Evolutionary conservation across 2,888 invertebrate genomes (phyloP).

Genomic region (Chirona hameri): DNA sequence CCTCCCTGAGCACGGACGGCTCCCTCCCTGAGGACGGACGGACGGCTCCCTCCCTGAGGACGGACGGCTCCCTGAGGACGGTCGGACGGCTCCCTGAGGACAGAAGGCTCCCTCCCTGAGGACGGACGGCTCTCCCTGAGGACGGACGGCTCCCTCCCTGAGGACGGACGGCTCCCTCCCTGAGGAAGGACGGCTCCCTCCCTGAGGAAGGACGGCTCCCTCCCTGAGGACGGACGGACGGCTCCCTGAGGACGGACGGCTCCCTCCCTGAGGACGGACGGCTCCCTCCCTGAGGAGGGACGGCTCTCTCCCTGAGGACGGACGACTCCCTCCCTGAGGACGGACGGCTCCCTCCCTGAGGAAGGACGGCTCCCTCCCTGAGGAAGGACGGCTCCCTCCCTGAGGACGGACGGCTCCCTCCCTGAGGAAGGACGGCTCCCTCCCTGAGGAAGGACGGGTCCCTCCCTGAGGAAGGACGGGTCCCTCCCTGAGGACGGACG

Average conservation of each 20-base stretch:
- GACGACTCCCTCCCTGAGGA: too few species aligned
- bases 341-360: too few species aligned
- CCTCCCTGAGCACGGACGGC: background rate
- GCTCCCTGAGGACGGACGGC: background rate
- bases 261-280: too few species aligned
- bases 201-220: too few species aligned
- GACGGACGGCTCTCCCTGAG: background rate
- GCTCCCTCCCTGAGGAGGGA: background rate
- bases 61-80: background rate
- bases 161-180: background rate
- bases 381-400: background rate
- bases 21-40: background rate
- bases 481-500: too few species aligned
- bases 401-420: too few species aligned
- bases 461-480: too few species aligned
- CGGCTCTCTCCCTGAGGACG: too few species aligned
- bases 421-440: background rate
- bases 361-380: background rate
- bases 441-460: background rate
- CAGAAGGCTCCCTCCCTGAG: background rate
- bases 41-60: constrained; percentile 36
- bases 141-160: too few species aligned
- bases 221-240: background rate
- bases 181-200: background rate
- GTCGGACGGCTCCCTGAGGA: too few species aligned